Evolutionary conservation across 2,797 vertebrate genomes (phyloP), one percentile per base, ranked within the genome.

Genomic region (Centroberyx gerrardi): DNA sequence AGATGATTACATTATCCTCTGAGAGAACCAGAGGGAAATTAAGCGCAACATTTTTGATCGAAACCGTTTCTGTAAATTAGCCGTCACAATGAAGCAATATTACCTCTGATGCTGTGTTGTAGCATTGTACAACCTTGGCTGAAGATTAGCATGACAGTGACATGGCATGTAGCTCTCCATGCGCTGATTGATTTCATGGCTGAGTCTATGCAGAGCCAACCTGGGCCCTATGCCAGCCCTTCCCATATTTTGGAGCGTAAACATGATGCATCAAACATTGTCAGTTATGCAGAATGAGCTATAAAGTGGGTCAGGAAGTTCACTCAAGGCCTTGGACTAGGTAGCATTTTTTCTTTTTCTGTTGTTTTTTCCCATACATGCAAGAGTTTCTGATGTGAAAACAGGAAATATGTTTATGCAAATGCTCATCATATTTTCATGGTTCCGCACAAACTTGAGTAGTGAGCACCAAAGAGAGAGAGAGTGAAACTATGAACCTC

Each of bases 231-330:
- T 55, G 13, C 10, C 40, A 42, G 22, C 22, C 40, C 2, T 9
- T 10, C 8, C 40, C 40, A 42, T 42, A 8, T 10, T 42, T 42
- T 42, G 40, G 40, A 36, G 33, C 33, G 8, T 36, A 2, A 36
- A 60, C 42, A 36, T 52, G 75, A 66, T 72, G 52, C 63, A 75
- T 69, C 51, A 44, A 49, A 40, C 9, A 22, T 18, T 65, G 49
- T 61, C 18, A 58, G 29, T 27, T 59, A 6, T 75, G 61, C 38
- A 36, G 48, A 56, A 49, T 54, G 53, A 76, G 58, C 56, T 33
- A 51, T 18, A 82, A 88, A 85, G 62, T 87, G 76, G 83, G 86
- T 84, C 87, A 76, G 58, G 56, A 77, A 78, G 60, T 88, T 83
- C 63, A 61, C 61, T 56, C 56, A 18, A 36, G 54, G 9, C 33